Conservation (phyloP, 1,140 invertebrate species). For the Drosophila willistoni region DNA sequence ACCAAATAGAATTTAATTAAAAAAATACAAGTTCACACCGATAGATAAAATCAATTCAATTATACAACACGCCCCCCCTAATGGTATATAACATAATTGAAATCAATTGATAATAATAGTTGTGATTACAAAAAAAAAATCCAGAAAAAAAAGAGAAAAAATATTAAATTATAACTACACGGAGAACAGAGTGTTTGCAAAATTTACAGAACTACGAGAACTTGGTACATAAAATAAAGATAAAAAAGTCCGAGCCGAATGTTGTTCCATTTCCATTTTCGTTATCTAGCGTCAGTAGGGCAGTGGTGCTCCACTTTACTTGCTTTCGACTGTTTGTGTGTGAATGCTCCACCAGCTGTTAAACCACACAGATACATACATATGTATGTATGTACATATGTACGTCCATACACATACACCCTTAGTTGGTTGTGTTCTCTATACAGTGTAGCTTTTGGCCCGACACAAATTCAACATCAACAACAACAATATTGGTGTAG, state of each 20-base stretch:
- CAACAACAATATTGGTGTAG: constrained; percentile 13
- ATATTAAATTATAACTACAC: neutral
- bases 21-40: constrained; percentile 29
- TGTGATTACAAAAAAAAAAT: constrained; percentile 11
- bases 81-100: constrained; percentile 32
- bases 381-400: neutral
- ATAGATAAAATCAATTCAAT: constrained; percentile 16
- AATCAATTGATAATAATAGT: constrained; percentile 25
- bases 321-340: constrained; percentile 7
- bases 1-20: constrained; percentile 25
- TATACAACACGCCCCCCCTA: constrained; percentile 20
- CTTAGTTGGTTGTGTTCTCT: neutral
- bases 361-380: constrained; percentile 27
- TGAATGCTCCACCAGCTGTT: constrained; percentile 23
- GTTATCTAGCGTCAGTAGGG: constrained; percentile 6
- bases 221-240: neutral
- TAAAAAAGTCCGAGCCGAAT: neutral
- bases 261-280: constrained; percentile 4
- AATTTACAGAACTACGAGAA: neutral
- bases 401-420: neutral
- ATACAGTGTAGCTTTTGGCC: constrained; percentile 4
- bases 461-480: constrained; percentile 21
- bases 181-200: neutral
- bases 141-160: no score
- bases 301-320: constrained; percentile 7